A percentile compares a stretch with the other conserved stretches of the same genome.
Conservation (phyloP, 2,797 vertebrate genomes). For the Muscicapa comitata region DNA sequence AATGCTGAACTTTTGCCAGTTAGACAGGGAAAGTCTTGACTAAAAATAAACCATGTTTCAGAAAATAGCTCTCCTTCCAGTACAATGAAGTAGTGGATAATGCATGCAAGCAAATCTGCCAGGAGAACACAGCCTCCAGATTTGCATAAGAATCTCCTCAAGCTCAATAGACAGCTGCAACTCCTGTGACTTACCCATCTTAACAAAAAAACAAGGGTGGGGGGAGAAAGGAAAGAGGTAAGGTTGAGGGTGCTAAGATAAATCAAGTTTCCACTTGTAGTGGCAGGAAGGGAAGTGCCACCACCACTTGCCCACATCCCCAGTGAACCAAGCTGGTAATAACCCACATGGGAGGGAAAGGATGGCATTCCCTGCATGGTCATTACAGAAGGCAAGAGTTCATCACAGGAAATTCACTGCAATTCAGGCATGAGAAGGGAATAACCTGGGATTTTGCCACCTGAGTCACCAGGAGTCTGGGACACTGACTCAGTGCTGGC, state of each 20-base stretch:
- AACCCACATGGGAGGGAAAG: accelerated
- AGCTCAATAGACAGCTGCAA: background rate
- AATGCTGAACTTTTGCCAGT: conserved; percentile 49
- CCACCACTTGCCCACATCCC: background rate
- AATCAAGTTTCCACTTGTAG: background rate
- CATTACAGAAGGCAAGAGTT: background rate
- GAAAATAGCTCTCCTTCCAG: conserved; percentile 26
- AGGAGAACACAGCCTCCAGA: background rate
- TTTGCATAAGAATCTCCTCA: background rate
- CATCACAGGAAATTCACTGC: background rate
- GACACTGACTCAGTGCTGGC: background rate
- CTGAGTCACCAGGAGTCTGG: conserved; percentile 8
- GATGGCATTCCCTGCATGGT: background rate
- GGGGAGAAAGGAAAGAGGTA: background rate
- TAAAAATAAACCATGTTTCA: conserved; percentile 44
- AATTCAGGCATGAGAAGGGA: background rate
- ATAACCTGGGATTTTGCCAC: background rate
- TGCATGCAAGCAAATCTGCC: background rate
- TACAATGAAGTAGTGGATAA: background rate
- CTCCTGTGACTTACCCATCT: background rate
- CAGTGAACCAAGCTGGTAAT: background rate
- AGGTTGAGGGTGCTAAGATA: background rate
- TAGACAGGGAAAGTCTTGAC: conserved; percentile 25
- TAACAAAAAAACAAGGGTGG: accelerated
- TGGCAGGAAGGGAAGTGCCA: background rate